Percentiles rank a stretch among this genome's conserved stretches.
Conservation (phyloP, 1,140 invertebrate species). For the Heliconius hermathena region DNA sequence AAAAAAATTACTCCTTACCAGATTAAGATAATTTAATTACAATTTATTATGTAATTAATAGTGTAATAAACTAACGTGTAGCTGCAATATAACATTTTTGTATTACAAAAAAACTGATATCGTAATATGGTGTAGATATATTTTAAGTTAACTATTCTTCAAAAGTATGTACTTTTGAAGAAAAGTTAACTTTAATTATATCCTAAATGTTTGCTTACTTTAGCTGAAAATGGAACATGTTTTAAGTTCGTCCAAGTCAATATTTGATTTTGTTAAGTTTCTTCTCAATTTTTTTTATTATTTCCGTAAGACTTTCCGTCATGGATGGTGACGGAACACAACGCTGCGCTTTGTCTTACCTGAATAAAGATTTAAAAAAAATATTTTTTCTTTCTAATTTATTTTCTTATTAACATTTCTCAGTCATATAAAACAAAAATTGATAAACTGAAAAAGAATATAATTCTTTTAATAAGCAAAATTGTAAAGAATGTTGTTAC, state of each 20-base stretch:
- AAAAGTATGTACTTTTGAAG: not conserved
- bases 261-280: too few relatives aligned
- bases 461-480: not conserved
- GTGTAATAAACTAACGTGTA: not conserved
- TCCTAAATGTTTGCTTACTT: not conserved
- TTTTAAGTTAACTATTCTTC: not conserved
- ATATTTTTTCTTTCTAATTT: too few relatives aligned
- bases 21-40: not conserved
- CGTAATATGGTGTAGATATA: not conserved
- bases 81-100: not conserved
- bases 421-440: not conserved
- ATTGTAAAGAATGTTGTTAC: conserved; percentile 13
- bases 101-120: not conserved
- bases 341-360: too few relatives aligned
- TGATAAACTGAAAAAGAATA: too few relatives aligned
- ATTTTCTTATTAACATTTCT: too few relatives aligned
- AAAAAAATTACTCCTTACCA: not conserved
- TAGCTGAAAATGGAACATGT: not conserved
- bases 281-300: too few relatives aligned
- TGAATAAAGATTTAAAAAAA: too few relatives aligned
- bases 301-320: too few relatives aligned
- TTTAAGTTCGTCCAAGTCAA: not conserved
- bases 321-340: too few relatives aligned
- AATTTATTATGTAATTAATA: conserved; percentile 1
- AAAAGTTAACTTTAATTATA: not conserved